These are phyloP conservation scores for Lacerta viridis DNA, from an alignment of 2,797 vertebrate species.

Conservation along the genomic window DNA sequence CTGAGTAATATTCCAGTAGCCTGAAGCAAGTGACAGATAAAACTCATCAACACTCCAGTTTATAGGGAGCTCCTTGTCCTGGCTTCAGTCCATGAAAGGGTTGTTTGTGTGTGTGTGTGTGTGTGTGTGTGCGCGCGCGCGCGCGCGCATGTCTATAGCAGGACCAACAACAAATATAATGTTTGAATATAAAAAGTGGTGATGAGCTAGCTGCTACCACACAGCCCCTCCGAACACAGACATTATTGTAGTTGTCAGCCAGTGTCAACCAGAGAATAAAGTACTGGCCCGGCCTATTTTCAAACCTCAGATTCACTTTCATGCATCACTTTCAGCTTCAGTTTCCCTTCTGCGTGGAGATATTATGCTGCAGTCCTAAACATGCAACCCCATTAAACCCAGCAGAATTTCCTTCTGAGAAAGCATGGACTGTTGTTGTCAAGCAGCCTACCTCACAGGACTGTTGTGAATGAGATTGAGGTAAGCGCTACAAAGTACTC, in stretches of 20 bases:
- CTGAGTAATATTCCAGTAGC: background rate
- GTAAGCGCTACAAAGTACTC: background rate
- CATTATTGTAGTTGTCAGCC: background rate
- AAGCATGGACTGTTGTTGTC: background rate
- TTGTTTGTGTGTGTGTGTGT: background rate
- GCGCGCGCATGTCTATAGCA: background rate
- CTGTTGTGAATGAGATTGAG: background rate
- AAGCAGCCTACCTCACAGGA: background rate
- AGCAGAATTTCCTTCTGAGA: background rate
- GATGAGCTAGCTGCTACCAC: background rate
- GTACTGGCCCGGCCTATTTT: background rate
- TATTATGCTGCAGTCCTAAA: background rate
- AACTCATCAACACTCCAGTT: background rate
- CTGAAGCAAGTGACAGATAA: conserved; percentile 10
- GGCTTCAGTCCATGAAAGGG: background rate
- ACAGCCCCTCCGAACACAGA: background rate
- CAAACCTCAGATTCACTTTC: background rate
- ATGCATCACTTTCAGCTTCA: background rate
- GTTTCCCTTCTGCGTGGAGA: background rate
- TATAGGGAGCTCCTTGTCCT: background rate
- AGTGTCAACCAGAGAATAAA: background rate
- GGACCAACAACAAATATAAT: background rate
- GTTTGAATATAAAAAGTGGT: background rate
- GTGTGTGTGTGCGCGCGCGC: background rate
- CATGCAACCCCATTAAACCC: too few relatives aligned